Evolutionary conservation across 2,888 invertebrate species (phyloP), one percentile per base, ranked within the genome.

Genomic region (Leucophenga maculata): DNA sequence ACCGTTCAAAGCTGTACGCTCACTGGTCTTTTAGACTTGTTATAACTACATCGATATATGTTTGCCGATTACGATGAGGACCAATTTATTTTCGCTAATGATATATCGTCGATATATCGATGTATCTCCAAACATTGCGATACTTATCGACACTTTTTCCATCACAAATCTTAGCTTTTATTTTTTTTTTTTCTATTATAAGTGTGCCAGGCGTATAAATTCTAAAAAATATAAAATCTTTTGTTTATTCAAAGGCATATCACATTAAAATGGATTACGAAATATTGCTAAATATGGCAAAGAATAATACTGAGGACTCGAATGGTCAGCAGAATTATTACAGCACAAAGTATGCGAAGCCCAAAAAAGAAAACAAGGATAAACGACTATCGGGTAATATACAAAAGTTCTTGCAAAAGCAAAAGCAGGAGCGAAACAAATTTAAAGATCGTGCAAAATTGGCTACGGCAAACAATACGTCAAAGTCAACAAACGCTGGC

Each of bases 351-450:
- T 95, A 94, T 85, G 92, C 93, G 73, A 94, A 96, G 1, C 95
- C 95, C 0, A 95, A 95, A 85, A 96, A 95, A 82, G 92, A 93
- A 79, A 91, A 91, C 54, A 93, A 93, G 78, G 91, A 92, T 67
- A 74, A 90, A 75, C 90, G 89, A 72, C 89, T 96, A 8, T 95
- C 95, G 0, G 92, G 91, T 1, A 95, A 95, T 78, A 94, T 97
- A 65, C 93, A 94, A 85, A 95, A 93, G 85, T 96, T 96, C 87
- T 89, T 96, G 18, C 94, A 93, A 0, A 93, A 93, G 78, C 94
- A 94, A 82, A 95, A 95, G 85, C 93, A 93, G 71, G 96, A 96
- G 85, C 95, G 96, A 80, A 91, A 89, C 70, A 90, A 90, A 70
- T 93, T 93, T 78, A 89, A 90, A 71, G 92, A 92, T 39, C 91